Conservation (phyloP, 2,797 vertebrate genomes). For the Tadarida brasiliensis region DNA sequence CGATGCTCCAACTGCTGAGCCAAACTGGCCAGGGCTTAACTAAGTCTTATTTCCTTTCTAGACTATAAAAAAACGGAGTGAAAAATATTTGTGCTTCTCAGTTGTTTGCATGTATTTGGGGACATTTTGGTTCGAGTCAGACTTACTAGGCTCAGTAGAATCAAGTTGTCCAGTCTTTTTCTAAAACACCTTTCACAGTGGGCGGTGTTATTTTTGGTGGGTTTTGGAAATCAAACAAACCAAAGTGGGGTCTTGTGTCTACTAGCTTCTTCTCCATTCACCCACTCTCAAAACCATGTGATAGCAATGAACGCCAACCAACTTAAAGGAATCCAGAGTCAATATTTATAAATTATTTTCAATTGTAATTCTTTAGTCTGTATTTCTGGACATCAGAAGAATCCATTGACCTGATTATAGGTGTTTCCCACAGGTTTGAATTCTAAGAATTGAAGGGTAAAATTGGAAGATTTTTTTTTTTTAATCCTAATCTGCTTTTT, state of each 20-base stretch:
- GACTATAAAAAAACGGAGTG: too few species aligned
- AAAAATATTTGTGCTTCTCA: too few species aligned
- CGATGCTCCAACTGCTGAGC: too few species aligned
- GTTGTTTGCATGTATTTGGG: too few species aligned
- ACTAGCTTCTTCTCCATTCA: not conserved
- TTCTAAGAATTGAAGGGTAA: not conserved
- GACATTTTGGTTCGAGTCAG: conserved; percentile 12
- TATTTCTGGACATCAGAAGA: not conserved
- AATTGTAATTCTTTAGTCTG: not conserved
- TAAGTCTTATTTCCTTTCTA: too few species aligned
- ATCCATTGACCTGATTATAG: not conserved
- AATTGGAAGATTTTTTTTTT: conserved; percentile 5
- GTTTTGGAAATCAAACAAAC: not conserved
- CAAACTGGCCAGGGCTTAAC: too few species aligned
- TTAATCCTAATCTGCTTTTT: not conserved
- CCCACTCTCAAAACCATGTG: not conserved
- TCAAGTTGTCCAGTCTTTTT: not conserved
- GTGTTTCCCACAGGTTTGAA: not conserved
- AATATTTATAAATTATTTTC: not conserved
- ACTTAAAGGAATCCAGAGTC: not conserved
- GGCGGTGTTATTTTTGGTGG: not conserved
- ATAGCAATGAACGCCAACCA: not conserved
- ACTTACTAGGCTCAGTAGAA: not conserved
- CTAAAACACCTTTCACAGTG: not conserved
- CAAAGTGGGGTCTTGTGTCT: not conserved